phyloP scores from a whole-genome alignment of 2,113 vertebrate species.

The Carassius carassius region DNA sequence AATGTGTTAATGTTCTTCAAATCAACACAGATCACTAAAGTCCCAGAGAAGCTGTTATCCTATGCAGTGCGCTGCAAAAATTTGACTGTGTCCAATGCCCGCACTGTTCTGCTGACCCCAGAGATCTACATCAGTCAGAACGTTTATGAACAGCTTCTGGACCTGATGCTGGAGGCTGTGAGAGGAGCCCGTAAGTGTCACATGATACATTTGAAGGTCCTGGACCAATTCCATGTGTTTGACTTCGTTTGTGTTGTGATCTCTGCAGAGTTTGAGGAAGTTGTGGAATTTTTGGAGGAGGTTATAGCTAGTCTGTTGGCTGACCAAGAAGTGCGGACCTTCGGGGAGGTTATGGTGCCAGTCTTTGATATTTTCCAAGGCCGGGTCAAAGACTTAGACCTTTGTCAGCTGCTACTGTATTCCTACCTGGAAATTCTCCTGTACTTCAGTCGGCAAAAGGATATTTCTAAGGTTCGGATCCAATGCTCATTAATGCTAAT shows the following conservation, averaged over 20 bases:
- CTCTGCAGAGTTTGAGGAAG: constrained; percentile 84
- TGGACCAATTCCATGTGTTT: constrained; percentile 14
- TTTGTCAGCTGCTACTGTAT: constrained; percentile 90
- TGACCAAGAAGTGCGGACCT: constrained; percentile 94
- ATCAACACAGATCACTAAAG: constrained; percentile 87
- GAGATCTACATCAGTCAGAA: constrained; percentile 95
- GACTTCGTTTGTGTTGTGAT: background rate
- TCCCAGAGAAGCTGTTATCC: constrained; percentile 91
- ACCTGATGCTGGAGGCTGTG: constrained; percentile 88
- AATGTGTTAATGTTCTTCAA: constrained; percentile 15
- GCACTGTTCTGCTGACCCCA: constrained; percentile 90
- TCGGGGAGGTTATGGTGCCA: constrained; percentile 90
- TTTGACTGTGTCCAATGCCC: constrained; percentile 86
- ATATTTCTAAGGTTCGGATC: constrained; percentile 86
- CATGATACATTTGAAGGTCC: background rate
- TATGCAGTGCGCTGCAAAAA: constrained; percentile 90
- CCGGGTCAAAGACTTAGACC: constrained; percentile 88
- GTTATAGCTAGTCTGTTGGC: constrained; percentile 81
- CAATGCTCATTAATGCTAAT: background rate
- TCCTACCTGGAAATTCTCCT: constrained; percentile 91
- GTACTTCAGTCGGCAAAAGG: constrained; percentile 91
- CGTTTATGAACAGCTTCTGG: constrained; percentile 90
- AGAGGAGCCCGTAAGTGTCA: constrained; percentile 81
- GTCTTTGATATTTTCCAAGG: constrained; percentile 88
- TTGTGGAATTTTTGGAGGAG: constrained; percentile 90